Conservation (phyloP, 2,113 vertebrate genomes). For the Taurulus bubalis region DNA sequence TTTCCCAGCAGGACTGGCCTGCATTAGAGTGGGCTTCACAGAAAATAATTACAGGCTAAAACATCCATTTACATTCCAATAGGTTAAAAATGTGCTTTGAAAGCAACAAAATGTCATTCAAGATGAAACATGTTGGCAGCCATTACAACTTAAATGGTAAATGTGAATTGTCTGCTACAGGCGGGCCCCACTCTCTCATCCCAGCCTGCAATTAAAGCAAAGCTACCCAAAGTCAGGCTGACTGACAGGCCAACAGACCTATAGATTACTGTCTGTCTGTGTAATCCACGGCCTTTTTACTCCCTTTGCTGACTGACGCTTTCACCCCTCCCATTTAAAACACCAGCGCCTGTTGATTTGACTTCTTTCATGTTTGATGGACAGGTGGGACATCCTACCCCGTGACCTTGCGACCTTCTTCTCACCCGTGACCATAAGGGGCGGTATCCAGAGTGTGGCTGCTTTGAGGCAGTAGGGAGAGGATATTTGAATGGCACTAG, state of each 20-base stretch:
- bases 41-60: conserved; percentile 70
- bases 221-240: conserved; percentile 68
- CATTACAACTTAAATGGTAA: conserved; percentile 70
- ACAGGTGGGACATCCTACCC: conserved; percentile 79
- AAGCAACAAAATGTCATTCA: conserved; percentile 66
- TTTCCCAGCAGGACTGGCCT: conserved; percentile 11
- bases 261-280: conserved; percentile 76
- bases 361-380: conserved; percentile 77
- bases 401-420: conserved; percentile 67
- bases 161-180: conserved; percentile 69
- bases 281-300: conserved; percentile 69
- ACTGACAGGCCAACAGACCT: conserved; percentile 78
- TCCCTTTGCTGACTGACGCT: conserved; percentile 70
- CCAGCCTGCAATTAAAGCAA: conserved; percentile 73
- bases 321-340: conserved; percentile 71
- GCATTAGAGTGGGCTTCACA: conserved; percentile 23
- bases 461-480: conserved; percentile 16
- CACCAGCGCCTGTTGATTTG: conserved; percentile 63
- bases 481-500: conserved; percentile 32
- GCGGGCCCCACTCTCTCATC: conserved; percentile 53
- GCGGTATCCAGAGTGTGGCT: conserved; percentile 51
- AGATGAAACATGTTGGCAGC: conserved; percentile 75
- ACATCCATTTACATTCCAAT: conserved; percentile 74
- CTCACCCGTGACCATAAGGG: conserved; percentile 73
- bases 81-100: conserved; percentile 64